These are phyloP conservation scores for Bufotes viridis DNA, from an alignment of 2,797 vertebrate genomes.

Conservation along the genomic window DNA sequence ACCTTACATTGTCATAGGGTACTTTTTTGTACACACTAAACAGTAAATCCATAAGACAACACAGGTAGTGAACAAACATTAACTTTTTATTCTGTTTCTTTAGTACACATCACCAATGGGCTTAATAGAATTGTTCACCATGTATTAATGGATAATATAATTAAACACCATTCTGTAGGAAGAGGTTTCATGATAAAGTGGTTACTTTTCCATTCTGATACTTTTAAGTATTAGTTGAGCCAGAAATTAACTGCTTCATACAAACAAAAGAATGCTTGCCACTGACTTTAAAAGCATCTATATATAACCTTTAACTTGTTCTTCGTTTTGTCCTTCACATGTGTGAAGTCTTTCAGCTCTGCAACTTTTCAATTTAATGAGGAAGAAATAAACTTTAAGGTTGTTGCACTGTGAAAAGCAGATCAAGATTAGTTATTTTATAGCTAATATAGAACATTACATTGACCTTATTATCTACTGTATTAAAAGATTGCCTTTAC, in stretches of 20 bases:
- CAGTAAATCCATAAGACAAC: too few species aligned
- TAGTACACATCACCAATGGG: too few species aligned
- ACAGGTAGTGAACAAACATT: neutral
- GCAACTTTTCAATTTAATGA: constrained; percentile 31
- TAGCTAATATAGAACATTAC: neutral
- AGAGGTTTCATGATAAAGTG: neutral
- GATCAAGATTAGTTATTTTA: constrained; percentile 3
- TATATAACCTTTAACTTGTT: constrained; percentile 6
- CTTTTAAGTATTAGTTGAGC: neutral
- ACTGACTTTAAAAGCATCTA: neutral
- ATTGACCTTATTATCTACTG: neutral
- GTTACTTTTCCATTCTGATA: neutral
- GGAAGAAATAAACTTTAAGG: constrained; percentile 17
- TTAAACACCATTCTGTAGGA: neutral
- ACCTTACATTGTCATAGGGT: neutral
- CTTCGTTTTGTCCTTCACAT: constrained; percentile 14
- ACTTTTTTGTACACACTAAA: neutral
- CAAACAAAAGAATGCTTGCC: neutral
- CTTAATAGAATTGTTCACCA: neutral
- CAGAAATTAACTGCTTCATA: neutral
- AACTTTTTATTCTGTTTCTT: constrained; percentile 9
- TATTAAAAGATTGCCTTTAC: constrained; percentile 1
- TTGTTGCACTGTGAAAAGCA: neutral
- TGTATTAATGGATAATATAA: neutral
- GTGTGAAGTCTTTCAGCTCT: neutral